phyloP scores from a whole-genome alignment of 2,113 vertebrate genomes.

The Passer domesticus region DNA sequence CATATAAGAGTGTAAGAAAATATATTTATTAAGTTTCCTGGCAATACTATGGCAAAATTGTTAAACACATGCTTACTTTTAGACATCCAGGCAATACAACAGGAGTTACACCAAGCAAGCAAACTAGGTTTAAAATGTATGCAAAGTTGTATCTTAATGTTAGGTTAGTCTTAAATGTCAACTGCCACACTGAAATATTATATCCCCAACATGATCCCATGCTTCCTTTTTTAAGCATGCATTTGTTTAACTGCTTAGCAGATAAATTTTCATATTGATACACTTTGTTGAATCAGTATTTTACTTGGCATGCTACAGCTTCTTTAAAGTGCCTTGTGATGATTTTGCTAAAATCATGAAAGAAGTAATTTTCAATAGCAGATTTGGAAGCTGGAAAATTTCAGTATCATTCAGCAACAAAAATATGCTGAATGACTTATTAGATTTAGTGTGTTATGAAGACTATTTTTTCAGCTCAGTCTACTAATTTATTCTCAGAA shows the following conservation, averaged over 20 bases:
- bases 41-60: conserved; percentile 75
- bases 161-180: conserved; percentile 59
- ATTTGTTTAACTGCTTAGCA: conserved; percentile 32
- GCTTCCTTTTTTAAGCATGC: conserved; percentile 61
- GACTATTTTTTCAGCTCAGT: conserved; percentile 7
- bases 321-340: conserved; percentile 50
- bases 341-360: neutral
- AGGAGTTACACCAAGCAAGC: conserved; percentile 69
- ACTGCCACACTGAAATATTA: conserved; percentile 39
- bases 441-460: conserved; percentile 27
- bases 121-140: conserved; percentile 67
- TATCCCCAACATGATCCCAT: conserved; percentile 48
- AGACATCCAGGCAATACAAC: conserved; percentile 74
- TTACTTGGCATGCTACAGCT: conserved; percentile 21
- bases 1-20: conserved; percentile 75
- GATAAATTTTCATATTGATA: conserved; percentile 1
- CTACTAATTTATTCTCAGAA: conserved; percentile 40
- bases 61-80: conserved; percentile 79
- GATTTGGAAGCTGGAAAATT: conserved; percentile 12
- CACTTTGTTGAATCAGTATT: neutral
- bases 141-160: conserved; percentile 56
- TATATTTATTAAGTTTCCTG: conserved; percentile 82
- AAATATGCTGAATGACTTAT: neutral
- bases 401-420: neutral
- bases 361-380: neutral